Base-by-base conservation (phyloP, 1,140 invertebrate species). In the Drosophila tani region DNA sequence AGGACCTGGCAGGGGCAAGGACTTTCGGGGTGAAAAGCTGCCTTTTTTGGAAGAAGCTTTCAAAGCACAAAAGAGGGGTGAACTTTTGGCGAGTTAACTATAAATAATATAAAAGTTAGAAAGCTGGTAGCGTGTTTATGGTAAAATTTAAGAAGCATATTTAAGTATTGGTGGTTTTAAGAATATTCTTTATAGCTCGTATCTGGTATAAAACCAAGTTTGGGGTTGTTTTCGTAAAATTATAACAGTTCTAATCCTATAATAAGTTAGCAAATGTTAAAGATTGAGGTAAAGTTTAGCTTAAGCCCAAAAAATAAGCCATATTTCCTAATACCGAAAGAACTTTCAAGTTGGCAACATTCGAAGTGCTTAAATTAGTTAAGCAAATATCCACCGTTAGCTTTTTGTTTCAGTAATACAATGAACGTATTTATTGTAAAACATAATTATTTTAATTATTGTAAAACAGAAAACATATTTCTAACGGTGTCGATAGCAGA, bases 161-260 rank as follows among this genome's bases (percentile, higher is more conserved):
- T 19, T 14, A 12, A 19, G 6, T 15, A 32, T 8, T 32, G 7
- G 29, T 32, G 3, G 5, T 24, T 24, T 21, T 12, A 46, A 12
- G 9, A 3, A 46, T 21, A 11, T 49, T 7, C 19, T 5, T 19
- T n/a, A 46, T 5, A 46, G 17, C 43, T n/a, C 6, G 2, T 2
- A 41, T 41, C 6, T 12, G 15, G 0, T 38, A 71, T 77, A 80
- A 73, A 38, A 74, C 68, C 78, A 80, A 74, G 75, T 80, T 62
- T 79, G 5, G 14, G 5, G 5, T 19, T 8, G 2, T 17, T 58
- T 14, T 29, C 35, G 32, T 40, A 32, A 32, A 21, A 17, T 12
- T 35, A 27, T 5, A 41, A 7, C 14, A 41, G 40, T n/a, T n/a
- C 7, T 7, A 41, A 7, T 41, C 15, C 40, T 14, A 41, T 41